Base-by-base conservation (phyloP, 1,140 invertebrate genomes). In the Cataglyphis hispanica region DNA sequence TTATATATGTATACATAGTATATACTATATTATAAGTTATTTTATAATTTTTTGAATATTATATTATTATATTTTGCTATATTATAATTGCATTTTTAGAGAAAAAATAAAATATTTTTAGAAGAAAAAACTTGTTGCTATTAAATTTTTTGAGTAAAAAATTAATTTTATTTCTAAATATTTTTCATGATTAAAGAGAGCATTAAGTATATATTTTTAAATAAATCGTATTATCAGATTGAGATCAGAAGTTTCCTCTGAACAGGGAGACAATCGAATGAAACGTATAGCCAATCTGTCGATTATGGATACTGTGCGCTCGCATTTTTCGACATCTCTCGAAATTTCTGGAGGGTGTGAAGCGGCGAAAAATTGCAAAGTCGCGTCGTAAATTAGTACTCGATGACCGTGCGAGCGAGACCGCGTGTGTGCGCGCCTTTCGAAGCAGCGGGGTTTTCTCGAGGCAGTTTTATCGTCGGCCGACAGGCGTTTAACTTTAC, bases 401-500 rank as follows among this genome's bases (percentile, higher is more conserved):
- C 93, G 93, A 94, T 94, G 91, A 93, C 90, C 91, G 90, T 90
- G 89, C 87, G 91, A 92, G 92, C 90, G 86, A 87, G 85, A 72
- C 86, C 70, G 81, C 77, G 81, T 46, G 81, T 74, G 81, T 46
- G 43, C 70, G 74, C 77, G 81, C 64, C 86, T 85, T 89, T 86
- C 85, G 78, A 88, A 70, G 64, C 77, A 61, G 87, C 88, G 77
- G 46, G 80, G 90, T 86, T 86, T 86, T 90, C 87, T 91, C 90
- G 85, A 92, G 91, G 91, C 90, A 87, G 92, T 94, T 94, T 94
- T 93, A 93, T 94, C 92, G 93, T 92, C 90, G 91, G 90, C 91
- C 93, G 92, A 94, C 94, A 93, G 92, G 92, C 93, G 90, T 93
- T 94, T 93, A 93, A 93, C 92, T 95, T 95, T 94, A 94, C 94